Conservation (phyloP, 1,140 invertebrate genomes). For the Drosophila pandora region DNA sequence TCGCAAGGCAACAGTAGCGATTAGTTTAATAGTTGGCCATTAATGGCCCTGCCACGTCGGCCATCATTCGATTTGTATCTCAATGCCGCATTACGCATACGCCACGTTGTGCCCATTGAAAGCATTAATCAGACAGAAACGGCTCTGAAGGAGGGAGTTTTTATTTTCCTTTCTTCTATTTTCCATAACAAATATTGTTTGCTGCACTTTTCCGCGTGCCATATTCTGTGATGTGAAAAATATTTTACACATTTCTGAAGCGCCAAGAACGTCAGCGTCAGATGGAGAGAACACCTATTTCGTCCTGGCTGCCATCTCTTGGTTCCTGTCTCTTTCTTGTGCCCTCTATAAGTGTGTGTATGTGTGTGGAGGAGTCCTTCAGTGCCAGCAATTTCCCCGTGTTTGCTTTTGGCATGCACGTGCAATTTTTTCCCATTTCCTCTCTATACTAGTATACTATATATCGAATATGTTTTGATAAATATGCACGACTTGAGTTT, state of each 20-base stretch:
- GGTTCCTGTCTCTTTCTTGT: not conserved
- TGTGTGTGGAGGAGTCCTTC: constrained; percentile 20
- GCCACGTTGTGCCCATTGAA: constrained; percentile 50
- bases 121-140: constrained; percentile 63
- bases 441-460: not conserved
- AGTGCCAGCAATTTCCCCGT: constrained; percentile 60
- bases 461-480: constrained; percentile 77
- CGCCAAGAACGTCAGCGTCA: constrained; percentile 42
- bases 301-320: constrained; percentile 8
- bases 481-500: constrained; percentile 76
- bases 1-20: constrained; percentile 55
- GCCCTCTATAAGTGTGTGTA: not conserved
- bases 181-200: constrained; percentile 72
- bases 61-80: constrained; percentile 50
- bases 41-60: constrained; percentile 56
- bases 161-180: constrained; percentile 15
- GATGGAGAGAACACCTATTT: constrained; percentile 32
- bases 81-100: constrained; percentile 64
- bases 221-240: constrained; percentile 61
- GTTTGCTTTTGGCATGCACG: constrained; percentile 69
- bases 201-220: constrained; percentile 65
- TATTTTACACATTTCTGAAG: constrained; percentile 62
- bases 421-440: constrained; percentile 71
- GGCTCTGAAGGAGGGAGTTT: not conserved
- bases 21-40: constrained; percentile 77